Evolutionary conservation across 2,113 vertebrate genomes (phyloP).

Genomic region (Proteles cristata): DNA sequence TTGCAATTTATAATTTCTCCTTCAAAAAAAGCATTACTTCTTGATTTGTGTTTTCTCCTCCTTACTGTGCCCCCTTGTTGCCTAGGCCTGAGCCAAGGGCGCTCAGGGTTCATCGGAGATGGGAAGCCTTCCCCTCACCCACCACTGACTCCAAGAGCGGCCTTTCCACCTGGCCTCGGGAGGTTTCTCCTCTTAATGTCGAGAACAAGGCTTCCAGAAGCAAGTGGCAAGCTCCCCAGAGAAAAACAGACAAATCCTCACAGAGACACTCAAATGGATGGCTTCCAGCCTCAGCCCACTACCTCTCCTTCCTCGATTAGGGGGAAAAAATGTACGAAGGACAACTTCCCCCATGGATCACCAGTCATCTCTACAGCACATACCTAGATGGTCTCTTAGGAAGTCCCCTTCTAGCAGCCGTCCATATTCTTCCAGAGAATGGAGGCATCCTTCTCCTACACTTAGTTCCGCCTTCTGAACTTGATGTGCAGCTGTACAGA

Average conservation of each 20-base stretch:
- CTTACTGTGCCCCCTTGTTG: conserved; percentile 41
- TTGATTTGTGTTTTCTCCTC: conserved; percentile 86
- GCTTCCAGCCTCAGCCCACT: neutral
- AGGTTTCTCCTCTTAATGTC: neutral
- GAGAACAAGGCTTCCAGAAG: neutral
- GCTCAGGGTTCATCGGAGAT: neutral
- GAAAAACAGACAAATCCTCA: neutral
- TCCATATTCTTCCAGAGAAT: neutral
- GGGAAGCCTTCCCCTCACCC: neutral
- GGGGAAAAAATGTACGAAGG: neutral
- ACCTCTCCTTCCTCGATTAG: neutral
- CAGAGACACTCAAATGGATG: neutral
- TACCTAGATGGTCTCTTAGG: neutral
- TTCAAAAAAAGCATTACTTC: conserved; percentile 86
- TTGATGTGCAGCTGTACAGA: neutral
- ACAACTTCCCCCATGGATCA: neutral
- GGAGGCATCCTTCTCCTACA: neutral
- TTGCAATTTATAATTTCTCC: conserved; percentile 91
- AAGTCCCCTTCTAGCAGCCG: neutral
- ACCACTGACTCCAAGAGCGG: neutral
- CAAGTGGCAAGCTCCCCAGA: neutral
- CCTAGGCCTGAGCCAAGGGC: conserved; percentile 63
- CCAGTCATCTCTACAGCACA: neutral
- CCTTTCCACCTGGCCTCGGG: neutral
- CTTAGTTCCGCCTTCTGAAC: neutral